A percentile compares a stretch with the other conserved stretches of the same genome.
These are phyloP conservation scores for Plagiodera versicolora DNA, from an alignment of 2,888 invertebrate species.

Conservation along the genomic window DNA sequence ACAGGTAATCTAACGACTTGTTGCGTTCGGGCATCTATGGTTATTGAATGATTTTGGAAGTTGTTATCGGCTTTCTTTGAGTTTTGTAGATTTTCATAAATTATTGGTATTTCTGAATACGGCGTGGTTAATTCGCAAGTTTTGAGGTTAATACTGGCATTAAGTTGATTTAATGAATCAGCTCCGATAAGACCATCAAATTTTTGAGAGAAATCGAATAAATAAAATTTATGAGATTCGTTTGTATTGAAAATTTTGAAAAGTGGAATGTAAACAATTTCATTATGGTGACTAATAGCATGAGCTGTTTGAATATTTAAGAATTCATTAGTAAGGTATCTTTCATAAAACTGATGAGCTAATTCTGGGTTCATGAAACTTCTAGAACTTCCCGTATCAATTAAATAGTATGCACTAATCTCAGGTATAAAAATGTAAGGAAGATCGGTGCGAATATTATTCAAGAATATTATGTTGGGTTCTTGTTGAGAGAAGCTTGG, in stretches of 20 bases:
- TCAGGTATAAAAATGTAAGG: neutral
- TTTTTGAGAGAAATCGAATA: neutral
- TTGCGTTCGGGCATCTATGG: too few species aligned
- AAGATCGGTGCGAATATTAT: neutral
- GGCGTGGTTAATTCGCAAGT: neutral
- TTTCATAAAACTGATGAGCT: slow-evolving; percentile 1
- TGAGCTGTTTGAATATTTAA: too few species aligned
- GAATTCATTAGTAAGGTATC: neutral
- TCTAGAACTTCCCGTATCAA: neutral
- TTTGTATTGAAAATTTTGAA: neutral
- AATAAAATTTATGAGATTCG: neutral
- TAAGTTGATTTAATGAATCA: neutral
- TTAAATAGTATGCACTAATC: neutral
- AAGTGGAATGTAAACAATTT: neutral
- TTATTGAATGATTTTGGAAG: too few species aligned
- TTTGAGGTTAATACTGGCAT: neutral
- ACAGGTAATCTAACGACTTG: too few species aligned
- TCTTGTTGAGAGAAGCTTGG: neutral
- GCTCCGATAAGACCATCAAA: neutral
- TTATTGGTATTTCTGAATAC: neutral
- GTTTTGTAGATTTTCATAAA: neutral
- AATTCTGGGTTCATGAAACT: neutral
- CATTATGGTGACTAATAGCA: neutral
- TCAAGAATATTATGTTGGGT: neutral
- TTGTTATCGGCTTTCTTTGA: too few species aligned